Base-by-base conservation (phyloP, 2,888 invertebrate genomes). In the Orgyia antiqua region DNA sequence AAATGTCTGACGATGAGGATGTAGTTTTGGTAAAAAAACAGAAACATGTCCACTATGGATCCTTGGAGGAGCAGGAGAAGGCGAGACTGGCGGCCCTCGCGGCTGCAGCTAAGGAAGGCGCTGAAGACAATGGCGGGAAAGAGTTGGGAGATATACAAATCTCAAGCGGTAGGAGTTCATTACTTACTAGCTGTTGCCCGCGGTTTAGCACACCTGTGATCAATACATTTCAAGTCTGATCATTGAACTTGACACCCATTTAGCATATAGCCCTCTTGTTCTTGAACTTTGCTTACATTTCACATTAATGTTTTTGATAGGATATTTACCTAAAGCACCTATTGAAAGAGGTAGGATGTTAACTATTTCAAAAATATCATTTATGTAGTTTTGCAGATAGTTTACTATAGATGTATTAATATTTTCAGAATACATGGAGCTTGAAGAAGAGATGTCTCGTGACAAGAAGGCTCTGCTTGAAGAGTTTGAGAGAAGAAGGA, bases 401-500 rank as follows among this genome's bases (percentile, higher is more conserved):
- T n/a, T n/a, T n/a, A n/a, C n/a, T n/a, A n/a, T n/a, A n/a, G n/a
- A n/a, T n/a, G n/a, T n/a, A n/a, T n/a, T n/a, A n/a, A n/a, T 15
- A 15, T 4, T 10, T 13, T 12, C n/a, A 90, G 92, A 93, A 66
- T 94, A 94, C 56, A 93, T 95, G 93, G 95, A 95, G 45, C 78
- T 96, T 13, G 95, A 96, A 60, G 94, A 94, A 59, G 93, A 93
- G 58, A 92, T 94, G 79, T 92, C 94, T 0, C 92, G 93, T 58
- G 96, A 96, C 64, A 95, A 97, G 66, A 94, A 95, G 59, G 96
- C 96, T 0, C 74, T 98, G 4, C 86, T 99, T 1, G 98, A 98
- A 61, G 98, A 99, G 77, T 98, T 99, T 75, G 99, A 99, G 71
- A 88, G 97, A 18, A 89, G 98, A 42, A 92, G 96, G 56, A 94